Evolutionary conservation across 2,888 invertebrate species (phyloP).

Genomic region (Ditula angustiorana): DNA sequence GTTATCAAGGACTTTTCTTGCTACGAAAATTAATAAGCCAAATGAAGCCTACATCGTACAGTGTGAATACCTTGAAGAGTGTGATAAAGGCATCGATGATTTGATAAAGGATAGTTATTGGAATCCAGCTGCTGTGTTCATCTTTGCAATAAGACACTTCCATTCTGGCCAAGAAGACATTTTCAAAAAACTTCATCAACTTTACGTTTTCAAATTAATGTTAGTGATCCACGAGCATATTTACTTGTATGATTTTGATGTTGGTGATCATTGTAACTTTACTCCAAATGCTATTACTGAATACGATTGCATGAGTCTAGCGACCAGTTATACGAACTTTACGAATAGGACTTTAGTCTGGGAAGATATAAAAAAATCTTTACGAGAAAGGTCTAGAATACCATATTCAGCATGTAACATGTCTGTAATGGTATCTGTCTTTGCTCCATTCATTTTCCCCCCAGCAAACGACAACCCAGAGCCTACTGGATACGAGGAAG

Average conservation of each 20-base stretch:
- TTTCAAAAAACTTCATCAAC: conserved; percentile 30
- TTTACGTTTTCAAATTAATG: conserved; percentile 35
- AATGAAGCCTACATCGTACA: conserved; percentile 33
- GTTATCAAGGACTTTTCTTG: conserved; percentile 22
- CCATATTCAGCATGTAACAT: conserved; percentile 39
- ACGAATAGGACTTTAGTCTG: background rate
- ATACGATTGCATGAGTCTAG: conserved; percentile 10
- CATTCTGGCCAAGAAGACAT: conserved; percentile 1
- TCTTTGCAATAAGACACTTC: conserved; percentile 15
- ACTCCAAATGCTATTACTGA: conserved; percentile 29
- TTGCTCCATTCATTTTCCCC: conserved; percentile 21
- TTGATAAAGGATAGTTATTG: conserved; percentile 37
- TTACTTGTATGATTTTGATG: conserved; percentile 36
- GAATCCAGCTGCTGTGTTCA: conserved; percentile 38
- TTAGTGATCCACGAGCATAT: conserved; percentile 10
- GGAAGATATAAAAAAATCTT: conserved; percentile 7
- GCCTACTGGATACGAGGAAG: conserved; percentile 36
- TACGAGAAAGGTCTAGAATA: conserved; percentile 8
- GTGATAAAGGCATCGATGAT: conserved; percentile 25
- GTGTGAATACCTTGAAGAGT: conserved; percentile 19
- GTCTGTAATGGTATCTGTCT: conserved; percentile 8
- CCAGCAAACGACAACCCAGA: background rate
- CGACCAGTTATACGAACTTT: background rate
- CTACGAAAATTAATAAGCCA: conserved; percentile 1
- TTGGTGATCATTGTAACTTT: conserved; percentile 36